Percentiles rank a stretch among this genome's conserved stretches.
Conservation (phyloP, 2,888 invertebrate species). For the Spisula solida region DNA sequence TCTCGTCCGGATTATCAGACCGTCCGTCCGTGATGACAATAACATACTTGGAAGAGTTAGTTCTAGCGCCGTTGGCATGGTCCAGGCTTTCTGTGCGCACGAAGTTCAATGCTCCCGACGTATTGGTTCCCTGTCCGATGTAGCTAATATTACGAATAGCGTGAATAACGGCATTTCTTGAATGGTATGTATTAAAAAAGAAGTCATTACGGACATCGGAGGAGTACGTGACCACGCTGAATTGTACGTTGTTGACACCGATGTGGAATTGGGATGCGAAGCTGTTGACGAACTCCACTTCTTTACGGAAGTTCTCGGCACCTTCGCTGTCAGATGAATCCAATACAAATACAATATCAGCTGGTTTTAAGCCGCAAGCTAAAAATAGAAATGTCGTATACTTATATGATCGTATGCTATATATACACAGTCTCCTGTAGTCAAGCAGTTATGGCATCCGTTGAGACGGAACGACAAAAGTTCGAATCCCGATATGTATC, state of each 20-base stretch:
- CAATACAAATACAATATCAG: constrained; percentile 74
- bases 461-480: too few relatives aligned
- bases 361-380: constrained; percentile 75
- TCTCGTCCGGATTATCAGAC: constrained; percentile 65
- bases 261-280: constrained; percentile 72
- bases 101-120: constrained; percentile 68
- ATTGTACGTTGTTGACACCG: constrained; percentile 68
- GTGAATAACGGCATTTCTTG: constrained; percentile 57
- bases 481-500: too few relatives aligned
- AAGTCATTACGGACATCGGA: constrained; percentile 68
- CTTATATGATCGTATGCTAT: too few relatives aligned
- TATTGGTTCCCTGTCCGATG: constrained; percentile 74
- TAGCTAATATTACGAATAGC: constrained; percentile 72
- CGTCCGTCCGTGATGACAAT: constrained; percentile 79
- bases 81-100: constrained; percentile 65
- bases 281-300: constrained; percentile 70
- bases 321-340: constrained; percentile 76
- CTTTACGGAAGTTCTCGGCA: constrained; percentile 70
- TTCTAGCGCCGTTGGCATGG: constrained; percentile 60
- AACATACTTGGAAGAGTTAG: constrained; percentile 72
- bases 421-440: too few relatives aligned
- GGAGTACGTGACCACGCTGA: constrained; percentile 73
- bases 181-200: constrained; percentile 70
- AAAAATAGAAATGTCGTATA: constrained; percentile 14
- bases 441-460: too few relatives aligned